Conservation (phyloP, 2,113 vertebrate species). For the Euleptes europaea region DNA sequence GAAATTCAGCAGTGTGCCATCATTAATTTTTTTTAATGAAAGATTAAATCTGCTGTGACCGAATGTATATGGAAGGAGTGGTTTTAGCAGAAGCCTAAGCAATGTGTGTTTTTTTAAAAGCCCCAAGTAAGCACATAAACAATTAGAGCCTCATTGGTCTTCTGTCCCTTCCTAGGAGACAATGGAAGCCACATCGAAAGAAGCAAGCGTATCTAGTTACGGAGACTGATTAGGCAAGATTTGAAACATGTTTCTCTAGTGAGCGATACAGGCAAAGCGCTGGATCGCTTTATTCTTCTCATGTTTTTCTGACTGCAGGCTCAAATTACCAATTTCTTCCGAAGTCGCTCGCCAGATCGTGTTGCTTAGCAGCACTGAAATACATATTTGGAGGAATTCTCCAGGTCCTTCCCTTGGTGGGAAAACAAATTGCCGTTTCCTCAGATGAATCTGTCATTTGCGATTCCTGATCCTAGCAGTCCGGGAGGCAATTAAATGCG, state of each 20-base stretch:
- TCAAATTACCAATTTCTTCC: slow-evolving; percentile 46
- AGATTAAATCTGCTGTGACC: slow-evolving; percentile 40
- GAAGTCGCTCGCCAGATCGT: slow-evolving; percentile 1
- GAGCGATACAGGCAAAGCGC: slow-evolving; percentile 37
- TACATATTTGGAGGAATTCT: not conserved
- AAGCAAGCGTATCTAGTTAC: slow-evolving; percentile 35
- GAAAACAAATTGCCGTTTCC: not conserved
- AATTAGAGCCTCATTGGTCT: slow-evolving; percentile 35
- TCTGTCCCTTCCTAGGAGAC: slow-evolving; percentile 24
- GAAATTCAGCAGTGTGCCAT: slow-evolving; percentile 26
- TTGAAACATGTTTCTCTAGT: slow-evolving; percentile 50
- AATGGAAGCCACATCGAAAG: slow-evolving; percentile 33
- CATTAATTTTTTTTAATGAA: slow-evolving; percentile 52
- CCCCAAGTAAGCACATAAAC: slow-evolving; percentile 42
- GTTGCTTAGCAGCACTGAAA: slow-evolving; percentile 25
- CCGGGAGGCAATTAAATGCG: slow-evolving; percentile 8
- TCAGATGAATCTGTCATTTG: not conserved
- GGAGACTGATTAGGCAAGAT: slow-evolving; percentile 47
- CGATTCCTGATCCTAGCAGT: not conserved
- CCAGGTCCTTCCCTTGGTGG: not conserved
- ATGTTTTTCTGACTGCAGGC: slow-evolving; percentile 46
- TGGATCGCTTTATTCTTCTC: slow-evolving; percentile 44
- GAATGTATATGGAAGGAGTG: slow-evolving; percentile 7
- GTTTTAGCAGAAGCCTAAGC: slow-evolving; percentile 31
- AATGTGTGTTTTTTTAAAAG: not conserved